phyloP scores from a whole-genome alignment of 2,888 invertebrate species.

The Hetaerina titia region DNA sequence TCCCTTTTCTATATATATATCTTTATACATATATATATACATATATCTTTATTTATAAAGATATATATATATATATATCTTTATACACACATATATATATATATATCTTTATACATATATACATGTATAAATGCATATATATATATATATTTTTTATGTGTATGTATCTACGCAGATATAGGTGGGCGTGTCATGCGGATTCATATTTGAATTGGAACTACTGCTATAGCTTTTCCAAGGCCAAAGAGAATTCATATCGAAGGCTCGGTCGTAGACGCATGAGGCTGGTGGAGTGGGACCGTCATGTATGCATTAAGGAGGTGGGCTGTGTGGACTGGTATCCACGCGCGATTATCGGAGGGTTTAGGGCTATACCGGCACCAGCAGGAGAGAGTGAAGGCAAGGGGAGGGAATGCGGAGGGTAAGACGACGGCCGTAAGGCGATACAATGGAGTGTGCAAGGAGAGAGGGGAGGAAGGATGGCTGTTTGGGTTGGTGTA shows the following conservation, averaged over 20 bases:
- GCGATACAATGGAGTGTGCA: background rate
- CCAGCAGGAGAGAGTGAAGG: background rate
- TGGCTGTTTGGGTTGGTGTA: background rate
- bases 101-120: too few relatives aligned
- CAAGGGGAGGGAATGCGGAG: background rate
- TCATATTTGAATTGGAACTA: slow-evolving; percentile 41
- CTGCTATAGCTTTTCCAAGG: background rate
- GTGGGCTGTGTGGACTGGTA: background rate
- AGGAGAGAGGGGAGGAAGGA: background rate
- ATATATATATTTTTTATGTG: too few relatives aligned
- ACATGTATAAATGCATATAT: too few relatives aligned
- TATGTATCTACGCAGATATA: background rate
- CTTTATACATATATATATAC: too few relatives aligned
- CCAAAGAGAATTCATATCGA: slow-evolving; percentile 62
- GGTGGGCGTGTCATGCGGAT: background rate
- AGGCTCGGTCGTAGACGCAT: background rate
- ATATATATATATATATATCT: too few relatives aligned
- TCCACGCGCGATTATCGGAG: background rate
- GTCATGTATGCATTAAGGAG: background rate
- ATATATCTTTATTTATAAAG: too few relatives aligned
- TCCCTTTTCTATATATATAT: too few relatives aligned
- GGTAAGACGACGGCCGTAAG: background rate
- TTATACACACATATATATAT: too few relatives aligned
- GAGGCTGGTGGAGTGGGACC: background rate
- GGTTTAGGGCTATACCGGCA: background rate